Base-by-base conservation (phyloP, 2,113 vertebrate species). In the Cephalopterus ornatus region DNA sequence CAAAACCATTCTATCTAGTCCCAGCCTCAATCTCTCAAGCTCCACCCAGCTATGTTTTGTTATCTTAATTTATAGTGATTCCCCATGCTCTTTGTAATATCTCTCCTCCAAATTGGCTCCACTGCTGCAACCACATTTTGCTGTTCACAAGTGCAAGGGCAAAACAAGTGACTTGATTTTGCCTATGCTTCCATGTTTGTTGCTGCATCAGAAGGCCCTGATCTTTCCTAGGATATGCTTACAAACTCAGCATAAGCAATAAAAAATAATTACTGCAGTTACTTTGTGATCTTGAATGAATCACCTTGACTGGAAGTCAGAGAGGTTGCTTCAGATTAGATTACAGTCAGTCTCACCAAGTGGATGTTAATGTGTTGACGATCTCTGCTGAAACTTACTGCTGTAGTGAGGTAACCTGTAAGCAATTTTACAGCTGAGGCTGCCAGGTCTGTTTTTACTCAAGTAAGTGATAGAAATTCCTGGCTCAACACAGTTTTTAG, bases 331-430 rank as follows among this genome's bases (percentile, higher is more conserved):
- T 63, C 65, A 79, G n/a, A 19, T 23, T 14, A 80, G 20, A n/a
- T 49, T 85, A 23, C 53, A 65, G 44, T 63, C 47, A 44, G n/a
- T 73, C 91, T 88, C 23, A 46, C 15, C 33, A 37, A 32, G 9
- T 55, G 16, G 33, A 27, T 49, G 28, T 26, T 82, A 22, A 30
- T 4, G 2, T 91, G 58, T 84, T 63, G 47, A 68, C 56, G 42
- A 49, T 87, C 56, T 89, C 35, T 93, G 91, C 73, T 92, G 80
- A 65, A 87, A 85, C 56, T 89, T 87, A 73, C 65, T 89, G n/a
- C 37, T 93, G 5, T 16, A 35, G 33, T 77, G 83, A 30, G 33
- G 46, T 66, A 85, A 74, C 15, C 23, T 66, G 22, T n/a, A 62
- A 88, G 41, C 22, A 90, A 0, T 88, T 76, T 78, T 58, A 53